phyloP scores from a whole-genome alignment of 2,113 vertebrate species.

The Mormyrus lacerda region DNA sequence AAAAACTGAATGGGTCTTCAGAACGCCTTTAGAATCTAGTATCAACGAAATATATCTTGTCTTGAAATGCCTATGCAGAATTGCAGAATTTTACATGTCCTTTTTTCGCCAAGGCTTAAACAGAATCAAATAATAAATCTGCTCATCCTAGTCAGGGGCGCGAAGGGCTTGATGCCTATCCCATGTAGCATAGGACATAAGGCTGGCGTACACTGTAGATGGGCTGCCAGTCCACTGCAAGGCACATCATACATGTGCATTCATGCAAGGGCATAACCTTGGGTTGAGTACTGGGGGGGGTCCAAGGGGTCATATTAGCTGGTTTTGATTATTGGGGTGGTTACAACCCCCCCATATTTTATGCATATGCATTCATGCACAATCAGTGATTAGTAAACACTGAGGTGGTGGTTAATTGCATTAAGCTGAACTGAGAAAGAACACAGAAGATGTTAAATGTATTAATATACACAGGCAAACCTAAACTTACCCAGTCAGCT shows the following conservation, averaged over 20 bases:
- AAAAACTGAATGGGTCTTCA: neutral
- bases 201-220: neutral
- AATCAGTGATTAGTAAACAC: slow-evolving; percentile 11
- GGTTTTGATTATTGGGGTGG: no score
- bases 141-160: neutral
- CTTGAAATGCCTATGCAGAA: neutral
- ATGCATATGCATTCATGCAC: neutral
- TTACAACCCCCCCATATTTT: no score
- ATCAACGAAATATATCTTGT: neutral
- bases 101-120: neutral
- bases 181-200: neutral
- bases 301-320: no score
- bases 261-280: no score
- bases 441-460: slow-evolving; percentile 4
- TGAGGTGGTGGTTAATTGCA: neutral
- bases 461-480: neutral
- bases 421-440: neutral
- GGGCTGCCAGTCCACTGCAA: neutral
- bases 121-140: neutral
- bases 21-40: neutral
- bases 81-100: neutral
- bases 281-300: no score
- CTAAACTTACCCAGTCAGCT: neutral
- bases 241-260: neutral
- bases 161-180: neutral